Conservation (phyloP, 2,888 invertebrate genomes). For the Drosophila robusta region DNA sequence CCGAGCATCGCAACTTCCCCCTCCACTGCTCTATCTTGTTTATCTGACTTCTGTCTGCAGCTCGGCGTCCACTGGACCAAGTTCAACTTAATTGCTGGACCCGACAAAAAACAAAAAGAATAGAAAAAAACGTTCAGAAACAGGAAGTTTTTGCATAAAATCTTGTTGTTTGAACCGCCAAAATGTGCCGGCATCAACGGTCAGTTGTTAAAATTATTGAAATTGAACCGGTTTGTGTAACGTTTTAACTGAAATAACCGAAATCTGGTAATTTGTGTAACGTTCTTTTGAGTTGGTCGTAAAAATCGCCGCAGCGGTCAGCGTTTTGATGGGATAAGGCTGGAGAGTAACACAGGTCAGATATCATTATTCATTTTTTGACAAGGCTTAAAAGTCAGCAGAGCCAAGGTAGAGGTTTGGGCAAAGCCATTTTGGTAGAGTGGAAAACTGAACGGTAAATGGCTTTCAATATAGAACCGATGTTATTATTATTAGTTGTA, state of each 20-base stretch:
- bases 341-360: conserved; percentile 23
- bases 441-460: no score
- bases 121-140: conserved; percentile 31
- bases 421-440: not conserved
- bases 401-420: not conserved
- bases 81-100: conserved; percentile 64
- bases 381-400: conserved; percentile 4
- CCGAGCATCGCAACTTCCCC: conserved; percentile 16
- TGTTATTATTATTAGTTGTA: no score
- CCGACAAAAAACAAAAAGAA: not conserved
- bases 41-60: conserved; percentile 67
- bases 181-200: conserved; percentile 41
- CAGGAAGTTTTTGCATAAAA: conserved; percentile 51
- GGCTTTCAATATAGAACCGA: no score
- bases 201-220: conserved; percentile 19
- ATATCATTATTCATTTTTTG: not conserved
- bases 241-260: conserved; percentile 16
- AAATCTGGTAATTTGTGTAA: conserved; percentile 16
- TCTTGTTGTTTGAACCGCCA: conserved; percentile 44
- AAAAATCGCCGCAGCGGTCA: conserved; percentile 26
- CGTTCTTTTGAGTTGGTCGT: conserved; percentile 5
- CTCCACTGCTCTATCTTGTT: conserved; percentile 13
- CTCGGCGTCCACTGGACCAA: conserved; percentile 49
- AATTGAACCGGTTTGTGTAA: conserved; percentile 51
- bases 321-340: conserved; percentile 1